Conservation (phyloP, 2,888 invertebrate species). For the Ornithoptera priamus region DNA sequence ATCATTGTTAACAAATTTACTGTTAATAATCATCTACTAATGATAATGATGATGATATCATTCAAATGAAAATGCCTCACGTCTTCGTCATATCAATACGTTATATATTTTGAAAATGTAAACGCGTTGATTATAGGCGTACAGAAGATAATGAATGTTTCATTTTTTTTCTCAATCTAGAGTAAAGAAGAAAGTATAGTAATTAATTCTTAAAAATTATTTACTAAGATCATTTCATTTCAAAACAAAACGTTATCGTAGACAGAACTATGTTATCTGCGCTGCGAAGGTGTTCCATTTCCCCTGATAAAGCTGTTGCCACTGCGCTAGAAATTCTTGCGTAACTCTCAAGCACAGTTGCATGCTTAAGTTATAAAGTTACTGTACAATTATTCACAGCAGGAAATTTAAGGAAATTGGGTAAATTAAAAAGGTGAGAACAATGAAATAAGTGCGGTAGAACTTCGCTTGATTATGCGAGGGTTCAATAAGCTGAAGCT, state of each 20-base stretch:
- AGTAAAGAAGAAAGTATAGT: neutral
- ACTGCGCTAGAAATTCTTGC: neutral
- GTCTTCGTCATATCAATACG: too few species aligned
- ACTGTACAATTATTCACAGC: neutral
- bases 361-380: neutral
- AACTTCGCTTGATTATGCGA: too few species aligned
- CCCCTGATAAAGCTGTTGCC: slow-evolving; percentile 5
- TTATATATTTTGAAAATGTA: too few species aligned
- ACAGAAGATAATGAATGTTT: neutral
- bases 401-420: neutral
- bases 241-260: neutral
- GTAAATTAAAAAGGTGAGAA: neutral
- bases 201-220: neutral
- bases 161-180: neutral
- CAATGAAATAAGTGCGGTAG: too few species aligned
- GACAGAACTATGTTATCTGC: slow-evolving; percentile 13
- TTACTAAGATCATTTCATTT: neutral
- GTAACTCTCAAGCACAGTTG: slow-evolving; percentile 2
- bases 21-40: too few species aligned
- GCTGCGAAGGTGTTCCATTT: slow-evolving; percentile 5
- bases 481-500: too few species aligned
- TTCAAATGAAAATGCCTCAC: too few species aligned
- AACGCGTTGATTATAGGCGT: neutral
- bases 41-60: too few species aligned
- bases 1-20: too few species aligned